phyloP scores from a whole-genome alignment of 35 echinoderm and acorn worm genomes.

The Acanthaster planci region DNA sequence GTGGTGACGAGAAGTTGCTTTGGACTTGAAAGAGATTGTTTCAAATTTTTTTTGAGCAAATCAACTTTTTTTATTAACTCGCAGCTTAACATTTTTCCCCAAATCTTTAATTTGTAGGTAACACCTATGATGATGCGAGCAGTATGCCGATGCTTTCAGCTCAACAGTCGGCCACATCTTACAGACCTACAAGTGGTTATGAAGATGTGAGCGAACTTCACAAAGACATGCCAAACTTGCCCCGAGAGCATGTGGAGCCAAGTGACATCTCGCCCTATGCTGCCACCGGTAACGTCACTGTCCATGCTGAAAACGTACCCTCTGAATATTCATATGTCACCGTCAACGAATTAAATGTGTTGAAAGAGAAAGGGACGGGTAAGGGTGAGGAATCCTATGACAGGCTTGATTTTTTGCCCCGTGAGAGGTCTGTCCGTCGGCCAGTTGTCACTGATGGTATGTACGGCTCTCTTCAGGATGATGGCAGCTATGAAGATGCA shows the following conservation, averaged over 20 bases:
- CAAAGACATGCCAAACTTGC: not conserved
- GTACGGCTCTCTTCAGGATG: not conserved
- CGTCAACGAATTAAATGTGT: not conserved
- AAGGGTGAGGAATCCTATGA: not conserved
- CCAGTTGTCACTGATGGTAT: not conserved
- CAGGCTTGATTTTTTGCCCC: not conserved
- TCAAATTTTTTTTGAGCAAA: too few relatives aligned
- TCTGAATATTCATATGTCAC: not conserved
- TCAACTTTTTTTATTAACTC: too few relatives aligned
- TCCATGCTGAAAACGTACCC: not conserved
- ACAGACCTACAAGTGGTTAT: constrained; percentile 1
- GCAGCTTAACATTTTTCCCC: too few relatives aligned
- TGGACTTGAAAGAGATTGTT: too few relatives aligned
- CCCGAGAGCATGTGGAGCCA: not conserved
- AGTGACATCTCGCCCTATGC: constrained; percentile 8
- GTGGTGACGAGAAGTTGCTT: too few relatives aligned
- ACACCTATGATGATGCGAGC: constrained; percentile 7
- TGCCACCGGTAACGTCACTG: not conserved
- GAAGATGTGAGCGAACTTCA: constrained; percentile 4
- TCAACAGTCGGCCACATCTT: not conserved
- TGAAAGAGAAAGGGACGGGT: not conserved
- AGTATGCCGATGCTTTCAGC: not conserved
- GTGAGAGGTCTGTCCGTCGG: not conserved
- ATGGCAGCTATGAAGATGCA: not conserved
- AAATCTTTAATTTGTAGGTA: not conserved